phyloP scores from a whole-genome alignment of 92 coral and sea anemone genomes.

The Porites rus region DNA sequence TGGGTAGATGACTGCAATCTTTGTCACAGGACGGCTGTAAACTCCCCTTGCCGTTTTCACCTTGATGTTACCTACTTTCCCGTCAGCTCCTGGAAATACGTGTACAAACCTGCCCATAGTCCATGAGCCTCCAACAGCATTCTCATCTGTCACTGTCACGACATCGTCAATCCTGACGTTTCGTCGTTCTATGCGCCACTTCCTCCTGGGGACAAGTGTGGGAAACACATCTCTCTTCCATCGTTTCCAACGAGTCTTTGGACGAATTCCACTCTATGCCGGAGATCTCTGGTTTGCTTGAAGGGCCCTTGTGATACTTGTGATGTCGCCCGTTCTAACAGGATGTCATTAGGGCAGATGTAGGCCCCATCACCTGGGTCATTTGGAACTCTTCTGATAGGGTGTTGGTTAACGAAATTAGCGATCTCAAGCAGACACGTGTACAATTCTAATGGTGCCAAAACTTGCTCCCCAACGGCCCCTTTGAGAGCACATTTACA shows the following conservation, averaged over 20 bases:
- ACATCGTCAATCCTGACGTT: neutral
- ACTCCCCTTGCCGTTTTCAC: constrained; percentile 57
- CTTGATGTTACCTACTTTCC: constrained; percentile 47
- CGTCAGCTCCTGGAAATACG: constrained; percentile 55
- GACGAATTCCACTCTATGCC: neutral
- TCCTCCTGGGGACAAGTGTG: neutral
- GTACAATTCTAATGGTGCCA: constrained; percentile 18
- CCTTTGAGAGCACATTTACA: neutral
- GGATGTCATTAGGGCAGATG: constrained; percentile 63
- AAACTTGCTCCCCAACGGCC: constrained; percentile 3
- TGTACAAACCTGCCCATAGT: constrained; percentile 30
- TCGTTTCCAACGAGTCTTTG: constrained; percentile 56
- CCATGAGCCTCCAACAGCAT: constrained; percentile 32
- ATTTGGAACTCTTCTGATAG: constrained; percentile 55
- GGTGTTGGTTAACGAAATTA: neutral
- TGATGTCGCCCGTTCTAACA: constrained; percentile 49
- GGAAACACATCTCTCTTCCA: constrained; percentile 10
- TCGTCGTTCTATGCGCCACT: neutral
- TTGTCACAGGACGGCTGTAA: constrained; percentile 43
- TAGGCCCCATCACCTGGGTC: constrained; percentile 63
- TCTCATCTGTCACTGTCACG: too few relatives aligned
- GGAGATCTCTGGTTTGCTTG: constrained; percentile 34
- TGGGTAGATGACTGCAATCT: constrained; percentile 40
- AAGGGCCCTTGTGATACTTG: constrained; percentile 69
- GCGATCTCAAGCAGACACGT: too few relatives aligned